Conservation (phyloP, 2,888 invertebrate genomes). For the Epirrita christyi region DNA sequence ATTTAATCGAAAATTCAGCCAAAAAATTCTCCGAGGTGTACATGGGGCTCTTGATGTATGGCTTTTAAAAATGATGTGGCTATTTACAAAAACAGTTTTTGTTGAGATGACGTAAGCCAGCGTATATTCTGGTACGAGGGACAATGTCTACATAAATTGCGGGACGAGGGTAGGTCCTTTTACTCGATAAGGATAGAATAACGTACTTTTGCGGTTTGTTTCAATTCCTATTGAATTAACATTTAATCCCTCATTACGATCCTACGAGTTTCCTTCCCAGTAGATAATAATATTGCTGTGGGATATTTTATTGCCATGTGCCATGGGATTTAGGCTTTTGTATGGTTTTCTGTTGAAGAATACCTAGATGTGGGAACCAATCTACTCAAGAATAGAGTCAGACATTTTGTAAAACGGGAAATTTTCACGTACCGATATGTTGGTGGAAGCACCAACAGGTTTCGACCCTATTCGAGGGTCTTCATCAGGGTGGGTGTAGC, state of each 20-base stretch:
- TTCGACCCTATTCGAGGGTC: too few species aligned
- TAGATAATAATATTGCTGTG: constrained; percentile 2
- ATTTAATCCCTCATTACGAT: constrained; percentile 65
- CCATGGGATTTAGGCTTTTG: constrained; percentile 10
- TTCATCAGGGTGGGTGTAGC: too few species aligned
- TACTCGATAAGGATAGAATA: constrained; percentile 50
- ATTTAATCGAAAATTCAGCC: too few species aligned
- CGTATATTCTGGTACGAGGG: not conserved
- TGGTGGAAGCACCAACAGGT: too few species aligned
- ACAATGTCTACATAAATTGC: constrained; percentile 45
- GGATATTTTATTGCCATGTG: constrained; percentile 6
- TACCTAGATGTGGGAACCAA: not conserved
- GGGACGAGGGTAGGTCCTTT: constrained; percentile 46
- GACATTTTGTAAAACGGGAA: not conserved
- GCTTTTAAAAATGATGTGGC: too few species aligned
- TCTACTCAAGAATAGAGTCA: not conserved
- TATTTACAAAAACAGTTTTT: not conserved
- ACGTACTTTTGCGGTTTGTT: constrained; percentile 56
- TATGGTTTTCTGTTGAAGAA: not conserved
- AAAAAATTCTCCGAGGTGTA: too few species aligned
- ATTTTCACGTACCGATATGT: too few species aligned
- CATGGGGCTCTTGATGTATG: too few species aligned
- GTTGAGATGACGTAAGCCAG: too few species aligned
- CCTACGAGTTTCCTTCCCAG: constrained; percentile 37
- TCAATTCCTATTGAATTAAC: constrained; percentile 46